A percentile compares a stretch with the other conserved stretches of the same genome.
phyloP scores from a whole-genome alignment of 2,888 invertebrate species.

The Agrotis segetum region DNA sequence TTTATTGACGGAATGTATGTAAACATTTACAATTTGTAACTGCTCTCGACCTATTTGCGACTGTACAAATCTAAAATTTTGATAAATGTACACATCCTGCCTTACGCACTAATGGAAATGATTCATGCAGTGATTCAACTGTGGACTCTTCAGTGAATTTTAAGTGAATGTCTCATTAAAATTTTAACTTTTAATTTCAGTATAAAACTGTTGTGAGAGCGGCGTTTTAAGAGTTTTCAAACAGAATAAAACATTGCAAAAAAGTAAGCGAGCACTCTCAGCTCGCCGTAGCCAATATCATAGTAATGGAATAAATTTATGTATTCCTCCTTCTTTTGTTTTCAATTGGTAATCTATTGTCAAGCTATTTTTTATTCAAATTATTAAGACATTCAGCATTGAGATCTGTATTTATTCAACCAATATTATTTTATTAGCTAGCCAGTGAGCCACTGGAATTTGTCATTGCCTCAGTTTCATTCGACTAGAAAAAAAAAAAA shows the following conservation, averaged over 20 bases:
- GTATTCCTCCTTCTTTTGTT: constrained; percentile 26
- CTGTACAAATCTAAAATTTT: constrained; percentile 50
- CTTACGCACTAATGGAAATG: constrained; percentile 31
- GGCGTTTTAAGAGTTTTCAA: constrained; percentile 15
- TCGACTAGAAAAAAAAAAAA: constrained; percentile 1
- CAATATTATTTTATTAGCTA: constrained; percentile 3
- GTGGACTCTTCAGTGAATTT: constrained; percentile 27
- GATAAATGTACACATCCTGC: constrained; percentile 52
- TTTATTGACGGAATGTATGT: constrained; percentile 39
- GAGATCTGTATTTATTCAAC: background rate
- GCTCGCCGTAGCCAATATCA: constrained; percentile 16
- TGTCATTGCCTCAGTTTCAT: background rate
- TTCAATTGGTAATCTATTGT: constrained; percentile 18
- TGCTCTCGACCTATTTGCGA: constrained; percentile 48
- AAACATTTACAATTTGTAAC: constrained; percentile 32
- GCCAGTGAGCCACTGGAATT: background rate
- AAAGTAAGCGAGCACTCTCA: constrained; percentile 16
- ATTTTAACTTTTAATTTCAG: constrained; percentile 44
- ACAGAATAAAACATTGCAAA: constrained; percentile 37
- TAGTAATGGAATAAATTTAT: constrained; percentile 51
- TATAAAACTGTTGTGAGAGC: constrained; percentile 14
- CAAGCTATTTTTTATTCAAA: background rate
- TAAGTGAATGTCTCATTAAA: constrained; percentile 52
- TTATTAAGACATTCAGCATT: constrained; percentile 6
- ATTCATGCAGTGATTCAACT: constrained; percentile 47